Conservation (phyloP, 2,113 vertebrate species). For the Naja naja region DNA sequence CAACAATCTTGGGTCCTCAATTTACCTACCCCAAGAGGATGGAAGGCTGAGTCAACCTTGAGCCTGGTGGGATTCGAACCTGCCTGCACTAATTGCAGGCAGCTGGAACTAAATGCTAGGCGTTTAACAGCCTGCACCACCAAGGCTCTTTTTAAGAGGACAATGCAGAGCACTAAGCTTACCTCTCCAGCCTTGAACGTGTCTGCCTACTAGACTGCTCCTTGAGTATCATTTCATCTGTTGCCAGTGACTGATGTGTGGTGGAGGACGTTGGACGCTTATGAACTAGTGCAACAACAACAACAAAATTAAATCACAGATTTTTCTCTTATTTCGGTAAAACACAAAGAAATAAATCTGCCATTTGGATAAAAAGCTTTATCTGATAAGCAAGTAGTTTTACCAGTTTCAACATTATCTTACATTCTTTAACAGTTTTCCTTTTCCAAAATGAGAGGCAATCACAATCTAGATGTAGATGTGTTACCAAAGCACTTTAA, state of each 20-base stretch:
- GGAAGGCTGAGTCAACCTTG: too few species aligned
- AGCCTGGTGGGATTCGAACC: too few species aligned
- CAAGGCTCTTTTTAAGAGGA: conserved; percentile 12
- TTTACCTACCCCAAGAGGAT: too few species aligned
- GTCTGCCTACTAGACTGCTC: neutral
- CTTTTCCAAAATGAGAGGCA: neutral
- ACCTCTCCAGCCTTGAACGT: conserved; percentile 30
- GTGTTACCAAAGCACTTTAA: neutral
- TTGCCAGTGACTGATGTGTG: neutral
- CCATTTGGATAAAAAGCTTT: neutral
- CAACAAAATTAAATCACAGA: neutral
- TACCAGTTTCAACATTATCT: neutral
- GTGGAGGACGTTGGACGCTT: neutral
- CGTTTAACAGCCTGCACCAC: too few species aligned
- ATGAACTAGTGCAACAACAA: conserved; percentile 31
- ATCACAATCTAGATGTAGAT: neutral
- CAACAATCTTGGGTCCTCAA: too few species aligned
- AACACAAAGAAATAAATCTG: neutral
- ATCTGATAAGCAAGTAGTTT: neutral
- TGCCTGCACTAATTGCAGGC: too few species aligned
- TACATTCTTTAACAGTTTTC: neutral
- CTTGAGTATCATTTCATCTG: neutral
- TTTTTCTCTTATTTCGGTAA: neutral
- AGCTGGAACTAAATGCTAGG: too few species aligned
- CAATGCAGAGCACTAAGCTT: neutral